phyloP scores from a whole-genome alignment of 2,888 invertebrate genomes.

The Pammene fasciana region DNA sequence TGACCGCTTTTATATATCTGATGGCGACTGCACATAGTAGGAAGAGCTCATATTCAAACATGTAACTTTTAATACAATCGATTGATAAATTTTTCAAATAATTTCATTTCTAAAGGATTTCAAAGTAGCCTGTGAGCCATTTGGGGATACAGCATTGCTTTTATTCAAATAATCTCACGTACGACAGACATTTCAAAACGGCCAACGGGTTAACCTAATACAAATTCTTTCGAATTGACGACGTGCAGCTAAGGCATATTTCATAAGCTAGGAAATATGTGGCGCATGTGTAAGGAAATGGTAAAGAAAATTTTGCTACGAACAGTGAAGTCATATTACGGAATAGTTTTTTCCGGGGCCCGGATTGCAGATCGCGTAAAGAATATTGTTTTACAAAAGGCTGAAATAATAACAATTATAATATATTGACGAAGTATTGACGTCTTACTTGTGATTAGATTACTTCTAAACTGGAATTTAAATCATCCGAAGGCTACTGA shows the following conservation, averaged over 20 bases:
- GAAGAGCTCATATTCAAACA: too few relatives aligned
- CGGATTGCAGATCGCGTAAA: background rate
- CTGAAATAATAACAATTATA: too few relatives aligned
- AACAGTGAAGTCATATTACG: background rate
- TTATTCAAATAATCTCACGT: conserved; percentile 47
- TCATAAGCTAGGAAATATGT: conserved; percentile 40
- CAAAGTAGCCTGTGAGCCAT: background rate
- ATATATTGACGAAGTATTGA: too few relatives aligned
- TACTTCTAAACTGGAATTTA: too few relatives aligned
- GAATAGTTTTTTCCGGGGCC: conserved; percentile 11
- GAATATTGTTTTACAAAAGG: too few relatives aligned
- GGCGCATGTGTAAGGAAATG: conserved; percentile 26
- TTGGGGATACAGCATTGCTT: conserved; percentile 2
- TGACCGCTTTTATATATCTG: too few relatives aligned
- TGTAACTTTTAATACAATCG: too few relatives aligned
- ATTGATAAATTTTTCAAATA: too few relatives aligned
- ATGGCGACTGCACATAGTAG: too few relatives aligned
- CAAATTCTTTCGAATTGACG: conserved; percentile 37
- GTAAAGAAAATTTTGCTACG: conserved; percentile 13
- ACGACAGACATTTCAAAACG: conserved; percentile 49
- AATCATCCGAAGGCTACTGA: too few relatives aligned
- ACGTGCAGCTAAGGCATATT: conserved; percentile 44
- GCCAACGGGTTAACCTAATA: conserved; percentile 27
- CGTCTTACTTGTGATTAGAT: too few relatives aligned
- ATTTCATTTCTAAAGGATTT: too few relatives aligned